Percentiles rank a stretch among this genome's conserved stretches.
phyloP scores from a whole-genome alignment of 2,113 vertebrate species.

The Gymnocephalus cernua region DNA sequence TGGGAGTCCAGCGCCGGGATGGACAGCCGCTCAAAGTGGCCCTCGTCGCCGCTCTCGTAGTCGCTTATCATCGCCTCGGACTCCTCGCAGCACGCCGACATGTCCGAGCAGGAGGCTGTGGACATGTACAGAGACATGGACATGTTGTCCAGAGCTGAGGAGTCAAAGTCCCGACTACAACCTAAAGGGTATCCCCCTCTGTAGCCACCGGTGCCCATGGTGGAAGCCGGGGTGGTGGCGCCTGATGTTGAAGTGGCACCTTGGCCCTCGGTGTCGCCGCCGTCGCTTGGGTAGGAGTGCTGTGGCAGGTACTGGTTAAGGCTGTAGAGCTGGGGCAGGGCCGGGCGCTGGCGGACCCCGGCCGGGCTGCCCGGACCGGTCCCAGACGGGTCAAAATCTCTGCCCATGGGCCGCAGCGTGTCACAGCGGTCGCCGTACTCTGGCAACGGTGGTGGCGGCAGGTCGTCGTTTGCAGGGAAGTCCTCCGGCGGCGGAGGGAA shows the following conservation, averaged over 20 bases:
- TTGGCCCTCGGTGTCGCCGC: conserved; percentile 84
- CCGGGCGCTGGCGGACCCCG: conserved; percentile 85
- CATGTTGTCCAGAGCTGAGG: conserved; percentile 89
- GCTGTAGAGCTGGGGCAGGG: conserved; percentile 90
- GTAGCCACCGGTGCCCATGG: conserved; percentile 80
- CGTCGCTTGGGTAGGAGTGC: conserved; percentile 89
- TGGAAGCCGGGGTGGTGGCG: conserved; percentile 69
- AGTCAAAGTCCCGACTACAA: conserved; percentile 88
- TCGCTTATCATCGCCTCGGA: conserved; percentile 97
- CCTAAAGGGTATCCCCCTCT: conserved; percentile 88
- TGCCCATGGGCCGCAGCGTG: conserved; percentile 88
- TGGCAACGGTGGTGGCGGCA: conserved; percentile 91
- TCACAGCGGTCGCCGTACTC: conserved; percentile 91
- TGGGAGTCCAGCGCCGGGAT: conserved; percentile 92
- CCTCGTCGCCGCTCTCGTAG: conserved; percentile 96
- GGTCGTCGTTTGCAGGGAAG: conserved; percentile 91
- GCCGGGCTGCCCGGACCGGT: conserved; percentile 83
- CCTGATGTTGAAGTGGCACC: conserved; percentile 74
- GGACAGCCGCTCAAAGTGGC: conserved; percentile 89
- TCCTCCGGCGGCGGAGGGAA: conserved; percentile 96
- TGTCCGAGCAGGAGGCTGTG: conserved; percentile 96
- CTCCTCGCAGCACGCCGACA: conserved; percentile 96
- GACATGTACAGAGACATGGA: conserved; percentile 93
- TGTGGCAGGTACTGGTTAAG: conserved; percentile 93
- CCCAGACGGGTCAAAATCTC: conserved; percentile 84